These are phyloP conservation scores for Eupithecia tripunctaria DNA, from an alignment of 2,888 invertebrate genomes.

Conservation along the genomic window DNA sequence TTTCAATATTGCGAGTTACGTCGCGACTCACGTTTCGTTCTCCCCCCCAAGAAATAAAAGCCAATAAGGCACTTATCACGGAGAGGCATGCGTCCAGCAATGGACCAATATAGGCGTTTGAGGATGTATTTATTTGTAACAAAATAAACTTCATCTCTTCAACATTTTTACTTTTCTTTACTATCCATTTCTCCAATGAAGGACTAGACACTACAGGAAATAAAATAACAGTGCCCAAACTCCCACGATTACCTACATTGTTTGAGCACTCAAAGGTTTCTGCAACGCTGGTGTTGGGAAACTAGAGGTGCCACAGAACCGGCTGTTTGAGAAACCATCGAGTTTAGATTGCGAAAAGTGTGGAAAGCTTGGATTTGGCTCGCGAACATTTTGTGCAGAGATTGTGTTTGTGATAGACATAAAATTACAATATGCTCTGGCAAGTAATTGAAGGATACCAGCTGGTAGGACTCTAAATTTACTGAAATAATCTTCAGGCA, in stretches of 20 bases:
- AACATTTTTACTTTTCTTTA: too few species aligned
- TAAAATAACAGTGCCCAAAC: slow-evolving; percentile 53
- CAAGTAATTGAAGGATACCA: background rate
- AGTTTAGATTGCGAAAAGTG: slow-evolving; percentile 77
- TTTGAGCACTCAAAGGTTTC: slow-evolving; percentile 80
- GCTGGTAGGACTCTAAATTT: background rate
- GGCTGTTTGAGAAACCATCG: slow-evolving; percentile 77
- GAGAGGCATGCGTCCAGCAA: too few species aligned
- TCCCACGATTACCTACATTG: slow-evolving; percentile 80
- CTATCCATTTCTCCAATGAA: slow-evolving; percentile 35
- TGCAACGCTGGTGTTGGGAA: slow-evolving; percentile 78
- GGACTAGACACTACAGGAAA: slow-evolving; percentile 61
- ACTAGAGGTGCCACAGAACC: slow-evolving; percentile 70
- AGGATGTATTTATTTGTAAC: too few species aligned
- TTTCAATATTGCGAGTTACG: too few species aligned
- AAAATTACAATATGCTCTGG: background rate
- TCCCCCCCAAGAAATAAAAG: too few species aligned
- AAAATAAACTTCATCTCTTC: too few species aligned
- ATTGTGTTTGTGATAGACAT: slow-evolving; percentile 36
- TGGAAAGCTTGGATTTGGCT: slow-evolving; percentile 69
- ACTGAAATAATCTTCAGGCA: background rate
- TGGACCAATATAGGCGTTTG: too few species aligned
- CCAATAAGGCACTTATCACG: too few species aligned
- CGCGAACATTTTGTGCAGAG: slow-evolving; percentile 55
- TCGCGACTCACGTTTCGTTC: too few species aligned